phyloP scores from a whole-genome alignment of 2,113 vertebrate species.

The Indicator maculatus region DNA sequence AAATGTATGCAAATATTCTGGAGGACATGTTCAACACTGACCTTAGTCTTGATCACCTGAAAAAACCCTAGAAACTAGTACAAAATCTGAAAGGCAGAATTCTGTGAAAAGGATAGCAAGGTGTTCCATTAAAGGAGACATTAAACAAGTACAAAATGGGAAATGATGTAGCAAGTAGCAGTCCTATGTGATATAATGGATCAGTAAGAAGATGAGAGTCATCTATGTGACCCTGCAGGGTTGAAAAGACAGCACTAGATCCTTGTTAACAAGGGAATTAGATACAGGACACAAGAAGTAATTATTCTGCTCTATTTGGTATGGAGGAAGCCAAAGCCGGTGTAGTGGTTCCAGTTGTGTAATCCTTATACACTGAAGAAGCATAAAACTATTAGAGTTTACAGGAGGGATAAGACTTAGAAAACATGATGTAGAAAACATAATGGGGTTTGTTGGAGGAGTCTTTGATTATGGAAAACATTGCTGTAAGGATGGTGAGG shows the following conservation, averaged over 20 bases:
- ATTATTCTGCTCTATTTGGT: conserved; percentile 5
- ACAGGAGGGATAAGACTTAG: background rate
- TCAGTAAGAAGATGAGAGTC: background rate
- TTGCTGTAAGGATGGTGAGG: background rate
- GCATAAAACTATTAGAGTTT: background rate
- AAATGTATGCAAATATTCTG: background rate
- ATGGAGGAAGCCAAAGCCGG: background rate
- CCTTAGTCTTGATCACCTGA: background rate
- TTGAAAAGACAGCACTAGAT: background rate
- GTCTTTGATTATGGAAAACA: background rate
- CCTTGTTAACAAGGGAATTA: background rate
- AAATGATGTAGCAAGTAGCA: background rate
- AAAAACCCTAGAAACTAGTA: background rate
- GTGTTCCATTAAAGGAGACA: background rate
- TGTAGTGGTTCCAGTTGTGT: background rate
- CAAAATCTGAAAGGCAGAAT: background rate
- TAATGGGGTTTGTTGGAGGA: background rate
- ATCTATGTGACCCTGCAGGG: background rate
- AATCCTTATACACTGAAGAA: background rate
- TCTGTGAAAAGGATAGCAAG: background rate
- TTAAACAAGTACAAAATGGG: background rate
- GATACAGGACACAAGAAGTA: background rate
- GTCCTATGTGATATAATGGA: background rate
- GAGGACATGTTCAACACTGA: background rate
- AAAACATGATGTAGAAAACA: background rate